phyloP scores from a whole-genome alignment of 2,797 vertebrate genomes.

The Sternarchorhynchus goeldii region DNA sequence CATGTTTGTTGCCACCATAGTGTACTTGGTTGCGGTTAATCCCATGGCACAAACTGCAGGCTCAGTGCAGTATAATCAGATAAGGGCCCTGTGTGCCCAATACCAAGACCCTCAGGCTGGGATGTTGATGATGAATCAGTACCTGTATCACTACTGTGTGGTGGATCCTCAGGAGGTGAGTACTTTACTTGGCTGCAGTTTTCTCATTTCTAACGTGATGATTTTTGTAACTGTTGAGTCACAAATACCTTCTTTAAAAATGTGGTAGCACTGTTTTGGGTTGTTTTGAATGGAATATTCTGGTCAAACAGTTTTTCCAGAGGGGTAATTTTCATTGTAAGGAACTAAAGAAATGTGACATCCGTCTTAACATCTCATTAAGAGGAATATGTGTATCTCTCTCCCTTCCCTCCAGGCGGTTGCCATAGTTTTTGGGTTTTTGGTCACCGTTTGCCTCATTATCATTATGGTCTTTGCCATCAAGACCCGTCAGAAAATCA shows the following conservation, averaged over 20 bases:
- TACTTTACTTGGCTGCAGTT: neutral
- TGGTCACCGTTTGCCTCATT: slow-evolving; percentile 79
- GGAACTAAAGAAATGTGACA: no score
- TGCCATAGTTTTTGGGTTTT: slow-evolving; percentile 85
- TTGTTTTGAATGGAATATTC: neutral
- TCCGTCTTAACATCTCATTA: no score
- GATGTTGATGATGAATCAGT: slow-evolving; percentile 80
- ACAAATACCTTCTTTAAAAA: neutral
- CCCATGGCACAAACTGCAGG: slow-evolving; percentile 83
- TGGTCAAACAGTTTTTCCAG: no score
- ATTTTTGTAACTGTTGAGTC: neutral
- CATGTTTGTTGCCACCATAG: slow-evolving; percentile 85
- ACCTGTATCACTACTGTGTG: slow-evolving; percentile 92
- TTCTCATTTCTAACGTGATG: neutral
- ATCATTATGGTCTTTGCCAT: slow-evolving; percentile 88
- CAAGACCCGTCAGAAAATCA: slow-evolving; percentile 83
- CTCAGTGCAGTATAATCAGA: slow-evolving; percentile 75
- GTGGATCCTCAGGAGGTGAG: slow-evolving; percentile 91
- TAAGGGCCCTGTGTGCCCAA: slow-evolving; percentile 79
- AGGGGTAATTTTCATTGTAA: no score
- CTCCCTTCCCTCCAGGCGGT: slow-evolving; percentile 76
- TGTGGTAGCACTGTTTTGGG: neutral
- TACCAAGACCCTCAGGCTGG: slow-evolving; percentile 69
- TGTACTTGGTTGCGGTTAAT: slow-evolving; percentile 87
- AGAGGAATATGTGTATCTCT: neutral